A percentile compares a stretch with the other conserved stretches of the same genome.
phyloP scores from a whole-genome alignment of 1,140 invertebrate genomes.

The Hirudo medicinalis region DNA sequence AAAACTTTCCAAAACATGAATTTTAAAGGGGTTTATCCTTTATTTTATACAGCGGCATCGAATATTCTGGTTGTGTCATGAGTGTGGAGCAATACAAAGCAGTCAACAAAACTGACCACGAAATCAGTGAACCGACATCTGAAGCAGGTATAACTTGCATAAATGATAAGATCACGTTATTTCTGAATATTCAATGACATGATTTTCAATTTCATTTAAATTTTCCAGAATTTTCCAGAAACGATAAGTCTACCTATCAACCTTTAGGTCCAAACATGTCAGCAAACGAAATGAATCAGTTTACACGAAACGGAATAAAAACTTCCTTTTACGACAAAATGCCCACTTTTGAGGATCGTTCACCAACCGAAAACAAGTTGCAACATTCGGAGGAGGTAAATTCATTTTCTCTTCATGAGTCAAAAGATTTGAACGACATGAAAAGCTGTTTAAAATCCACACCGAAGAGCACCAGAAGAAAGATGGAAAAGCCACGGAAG shows the following conservation, averaged over 20 bases:
- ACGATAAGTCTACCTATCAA: too few relatives aligned
- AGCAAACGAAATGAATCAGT: too few relatives aligned
- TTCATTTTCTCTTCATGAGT: too few relatives aligned
- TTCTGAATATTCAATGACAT: not conserved
- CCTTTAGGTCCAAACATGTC: too few relatives aligned
- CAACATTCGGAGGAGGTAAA: too few relatives aligned
- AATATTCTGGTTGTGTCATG: constrained; percentile 77
- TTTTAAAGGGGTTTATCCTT: not conserved
- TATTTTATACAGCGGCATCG: constrained; percentile 56
- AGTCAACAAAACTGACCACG: not conserved
- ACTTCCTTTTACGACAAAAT: too few relatives aligned
- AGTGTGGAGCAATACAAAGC: constrained; percentile 67
- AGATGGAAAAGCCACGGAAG: constrained; percentile 36
- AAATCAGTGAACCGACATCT: not conserved
- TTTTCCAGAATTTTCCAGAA: too few relatives aligned
- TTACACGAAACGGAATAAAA: too few relatives aligned
- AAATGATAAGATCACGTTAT: not conserved
- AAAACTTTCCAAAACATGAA: constrained; percentile 3
- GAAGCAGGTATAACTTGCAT: not conserved
- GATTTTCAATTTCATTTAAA: not conserved
- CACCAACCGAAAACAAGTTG: too few relatives aligned
- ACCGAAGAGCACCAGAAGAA: constrained; percentile 33
- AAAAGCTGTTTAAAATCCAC: constrained; percentile 21
- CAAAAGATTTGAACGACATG: too few relatives aligned
- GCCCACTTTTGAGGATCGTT: too few relatives aligned